Conservation (phyloP, 2,888 invertebrate genomes). For the Scaptomyza caliginosa region DNA sequence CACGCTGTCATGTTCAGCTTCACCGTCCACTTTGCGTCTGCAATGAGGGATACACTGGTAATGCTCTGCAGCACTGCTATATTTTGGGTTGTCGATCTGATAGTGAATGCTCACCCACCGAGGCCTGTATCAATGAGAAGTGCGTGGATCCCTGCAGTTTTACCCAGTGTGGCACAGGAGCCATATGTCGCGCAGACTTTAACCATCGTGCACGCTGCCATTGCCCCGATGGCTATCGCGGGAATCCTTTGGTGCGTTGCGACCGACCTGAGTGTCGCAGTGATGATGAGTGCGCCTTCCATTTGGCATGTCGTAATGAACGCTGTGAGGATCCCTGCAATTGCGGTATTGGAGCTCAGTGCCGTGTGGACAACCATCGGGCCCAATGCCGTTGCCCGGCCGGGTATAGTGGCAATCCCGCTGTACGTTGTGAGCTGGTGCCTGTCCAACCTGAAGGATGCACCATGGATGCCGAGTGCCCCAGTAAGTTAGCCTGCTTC, state of each 20-base stretch:
- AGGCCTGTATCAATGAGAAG: conserved; percentile 92
- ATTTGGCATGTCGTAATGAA: conserved; percentile 91
- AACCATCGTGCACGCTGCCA: conserved; percentile 92
- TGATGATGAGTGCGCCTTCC: conserved; percentile 91
- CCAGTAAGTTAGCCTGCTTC: conserved; percentile 93
- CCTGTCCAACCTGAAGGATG: conserved; percentile 88
- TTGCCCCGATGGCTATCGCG: conserved; percentile 90
- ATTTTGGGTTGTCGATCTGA: conserved; percentile 94
- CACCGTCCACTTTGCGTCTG: conserved; percentile 94
- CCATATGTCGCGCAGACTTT: conserved; percentile 90
- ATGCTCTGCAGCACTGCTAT: conserved; percentile 91
- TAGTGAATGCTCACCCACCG: conserved; percentile 91
- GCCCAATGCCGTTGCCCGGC: conserved; percentile 93
- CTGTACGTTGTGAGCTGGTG: conserved; percentile 87
- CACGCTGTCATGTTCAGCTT: conserved; percentile 90
- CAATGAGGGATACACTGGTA: conserved; percentile 91
- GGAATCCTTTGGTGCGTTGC: conserved; percentile 92
- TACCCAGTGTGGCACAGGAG: conserved; percentile 91
- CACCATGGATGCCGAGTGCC: conserved; percentile 92
- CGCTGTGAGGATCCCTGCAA: conserved; percentile 93
- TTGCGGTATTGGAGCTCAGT: conserved; percentile 91
- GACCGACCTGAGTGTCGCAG: conserved; percentile 90
- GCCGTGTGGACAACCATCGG: conserved; percentile 90
- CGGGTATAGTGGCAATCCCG: conserved; percentile 92
- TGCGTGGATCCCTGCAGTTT: conserved; percentile 92